Conservation (phyloP, 2,113 vertebrate genomes). For the Leucopsar rothschildi region DNA sequence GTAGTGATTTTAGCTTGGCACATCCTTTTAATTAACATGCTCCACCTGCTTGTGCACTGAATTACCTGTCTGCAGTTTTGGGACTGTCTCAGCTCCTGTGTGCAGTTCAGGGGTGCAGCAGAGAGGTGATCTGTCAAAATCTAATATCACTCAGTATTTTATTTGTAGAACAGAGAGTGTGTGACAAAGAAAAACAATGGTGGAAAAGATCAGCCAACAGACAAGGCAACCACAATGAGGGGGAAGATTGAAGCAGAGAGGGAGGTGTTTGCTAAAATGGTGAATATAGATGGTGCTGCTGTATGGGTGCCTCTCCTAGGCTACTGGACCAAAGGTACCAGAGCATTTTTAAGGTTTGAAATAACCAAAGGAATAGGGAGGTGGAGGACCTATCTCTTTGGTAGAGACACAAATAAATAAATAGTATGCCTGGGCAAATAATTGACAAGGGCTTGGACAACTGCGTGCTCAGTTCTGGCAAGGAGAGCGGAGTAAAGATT, state of each 20-base stretch:
- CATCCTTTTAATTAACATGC: background rate
- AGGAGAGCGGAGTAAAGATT: too few species aligned
- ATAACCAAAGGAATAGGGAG: background rate
- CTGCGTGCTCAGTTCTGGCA: background rate
- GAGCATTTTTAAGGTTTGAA: background rate
- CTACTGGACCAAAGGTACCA: background rate
- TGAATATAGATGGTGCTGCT: fast-evolving
- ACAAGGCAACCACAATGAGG: too few species aligned
- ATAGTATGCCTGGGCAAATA: background rate
- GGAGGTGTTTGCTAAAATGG: background rate
- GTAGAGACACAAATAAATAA: background rate
- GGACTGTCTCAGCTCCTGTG: background rate
- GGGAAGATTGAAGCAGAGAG: background rate
- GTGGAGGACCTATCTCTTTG: background rate
- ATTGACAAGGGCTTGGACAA: background rate
- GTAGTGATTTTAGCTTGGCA: background rate
- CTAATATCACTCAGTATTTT: background rate
- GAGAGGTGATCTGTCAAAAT: too few species aligned
- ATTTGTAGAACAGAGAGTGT: background rate
- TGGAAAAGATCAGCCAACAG: background rate
- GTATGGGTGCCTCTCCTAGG: background rate
- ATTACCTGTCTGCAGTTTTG: background rate
- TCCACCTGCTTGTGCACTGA: background rate
- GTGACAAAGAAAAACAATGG: background rate
- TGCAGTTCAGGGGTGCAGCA: background rate